A percentile compares a stretch with the other conserved stretches of the same genome.
Conservation (phyloP, 2,797 vertebrate species). For the Mareca strepera region DNA sequence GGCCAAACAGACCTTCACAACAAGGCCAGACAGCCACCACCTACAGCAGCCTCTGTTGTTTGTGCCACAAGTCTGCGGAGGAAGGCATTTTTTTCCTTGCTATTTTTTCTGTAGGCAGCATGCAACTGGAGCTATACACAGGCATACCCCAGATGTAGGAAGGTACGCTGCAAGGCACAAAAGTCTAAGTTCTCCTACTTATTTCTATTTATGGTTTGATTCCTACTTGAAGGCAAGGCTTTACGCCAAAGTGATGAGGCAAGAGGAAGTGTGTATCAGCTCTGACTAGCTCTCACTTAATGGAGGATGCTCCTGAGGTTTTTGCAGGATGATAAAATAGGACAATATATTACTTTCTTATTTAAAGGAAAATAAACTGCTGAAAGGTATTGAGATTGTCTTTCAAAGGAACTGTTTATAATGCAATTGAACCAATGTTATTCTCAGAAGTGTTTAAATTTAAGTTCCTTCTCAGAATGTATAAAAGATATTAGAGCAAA, state of each 20-base stretch:
- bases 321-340: conserved; percentile 1
- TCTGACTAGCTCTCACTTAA: background rate
- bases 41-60: background rate
- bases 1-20: background rate
- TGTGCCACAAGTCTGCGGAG: accelerated
- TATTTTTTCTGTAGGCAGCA: background rate
- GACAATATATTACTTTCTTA: background rate
- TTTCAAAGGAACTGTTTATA: background rate
- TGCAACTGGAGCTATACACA: background rate
- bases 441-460: background rate
- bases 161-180: background rate
- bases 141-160: background rate
- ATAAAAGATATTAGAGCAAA: background rate
- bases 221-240: background rate
- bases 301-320: background rate
- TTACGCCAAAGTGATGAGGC: background rate
- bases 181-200: background rate
- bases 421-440: background rate
- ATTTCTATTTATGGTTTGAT: background rate
- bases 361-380: conserved; percentile 18
- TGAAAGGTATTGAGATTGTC: background rate
- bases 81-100: background rate
- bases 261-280: background rate
- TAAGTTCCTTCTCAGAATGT: too few species aligned
- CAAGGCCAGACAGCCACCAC: background rate